Evolutionary conservation across 2,797 vertebrate genomes (phyloP), one percentile per base, ranked within the genome.

Genomic region (Megaceryle alcyon): DNA sequence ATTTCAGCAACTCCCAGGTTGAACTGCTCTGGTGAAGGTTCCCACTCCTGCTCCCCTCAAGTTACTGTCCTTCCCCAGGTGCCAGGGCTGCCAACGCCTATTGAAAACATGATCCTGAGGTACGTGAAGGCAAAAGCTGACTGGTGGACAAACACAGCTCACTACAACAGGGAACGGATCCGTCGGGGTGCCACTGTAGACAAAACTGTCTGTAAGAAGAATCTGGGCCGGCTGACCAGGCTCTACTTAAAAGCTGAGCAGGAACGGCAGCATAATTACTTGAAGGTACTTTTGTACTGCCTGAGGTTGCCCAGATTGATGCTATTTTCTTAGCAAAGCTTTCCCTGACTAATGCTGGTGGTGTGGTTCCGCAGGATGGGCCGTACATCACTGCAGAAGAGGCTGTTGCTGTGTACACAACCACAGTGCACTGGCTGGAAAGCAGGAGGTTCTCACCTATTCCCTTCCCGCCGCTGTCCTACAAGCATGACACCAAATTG

Each of bases 81-180:
- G 37, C 99, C 99, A 5, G 99, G 99, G 17, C 98, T 99, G 66
- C 99, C 99, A 60, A 99, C 99, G 39, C 99, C 99, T 43, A 99
- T 99, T 79, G 99, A 99, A 97, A 99, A 99, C 98, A 99, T 99
- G 99, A 99, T 99, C 97, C 97, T 99, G 97, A 98, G 99, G 33
- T 99, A 99, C 0, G 99, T 99, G 96, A 99, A 99, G 94, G 99
- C 99, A 57, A 99, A 99, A 97, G 99, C 99, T 49, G 99, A 99
- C 96, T 99, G 99, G 99, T 99, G 99, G 99, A 99, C 99, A 92
- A 99, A 99, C 92, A 99, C 99, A 0, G 99, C 99, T 39, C 99
- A 99, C 97, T 99, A 99, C 98, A 99, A 99, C 96, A 98, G 99
- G 53, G 99, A 99, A 97, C 98, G 99, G 88, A 99, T 99, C 97